Evolutionary conservation across 1,140 invertebrate species (phyloP), one percentile per base, ranked within the genome.

Genomic region (Bicyclus anynana): DNA sequence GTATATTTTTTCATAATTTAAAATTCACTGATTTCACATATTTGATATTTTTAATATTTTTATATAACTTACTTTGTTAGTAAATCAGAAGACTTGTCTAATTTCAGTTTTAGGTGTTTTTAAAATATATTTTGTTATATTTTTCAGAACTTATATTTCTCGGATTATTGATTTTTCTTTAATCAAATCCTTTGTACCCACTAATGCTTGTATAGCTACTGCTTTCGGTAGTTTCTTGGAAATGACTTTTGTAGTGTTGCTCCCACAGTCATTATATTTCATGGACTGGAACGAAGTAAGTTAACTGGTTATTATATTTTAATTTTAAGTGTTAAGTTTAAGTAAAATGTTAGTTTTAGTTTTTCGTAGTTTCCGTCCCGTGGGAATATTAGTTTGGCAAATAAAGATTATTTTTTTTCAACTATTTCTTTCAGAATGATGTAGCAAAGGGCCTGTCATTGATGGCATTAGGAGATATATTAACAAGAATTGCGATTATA

Each of bases 201-300:
- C 92, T 0, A 92, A 91, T 55, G 90, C 91, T 2, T 77, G 87
- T 14, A 57, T 90, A 12, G 91, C 91, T 17, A 67, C 90, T n/a
- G 79, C 88, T 2, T 78, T 89, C 18, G 72, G 77, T 27, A 53
- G 77, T 3, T 90, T 90, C 50, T 83, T 83, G 9, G 92, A 90
- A 48, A 86, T 85, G 0, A 91, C 90, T 3, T 93, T 91, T 74
- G 40, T 52, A 5, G 18, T 62, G 2, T 64, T 83, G 58, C 49
- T 83, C 18, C 76, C 80, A 26, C 74, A 76, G 59, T 69, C 72
- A 0, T 66, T 80, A 17, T 69, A 74, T 38, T 35, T 49, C 4
- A 67, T 68, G 53, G 51, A 53, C n/a, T 80, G 74, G 77, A 59
- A 64, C 47, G 51, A 77, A 48, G 79, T 77, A 69, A 63, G 63